Evolutionary conservation across 2,113 vertebrate species (phyloP).

Genomic region (Grallaria varia): DNA sequence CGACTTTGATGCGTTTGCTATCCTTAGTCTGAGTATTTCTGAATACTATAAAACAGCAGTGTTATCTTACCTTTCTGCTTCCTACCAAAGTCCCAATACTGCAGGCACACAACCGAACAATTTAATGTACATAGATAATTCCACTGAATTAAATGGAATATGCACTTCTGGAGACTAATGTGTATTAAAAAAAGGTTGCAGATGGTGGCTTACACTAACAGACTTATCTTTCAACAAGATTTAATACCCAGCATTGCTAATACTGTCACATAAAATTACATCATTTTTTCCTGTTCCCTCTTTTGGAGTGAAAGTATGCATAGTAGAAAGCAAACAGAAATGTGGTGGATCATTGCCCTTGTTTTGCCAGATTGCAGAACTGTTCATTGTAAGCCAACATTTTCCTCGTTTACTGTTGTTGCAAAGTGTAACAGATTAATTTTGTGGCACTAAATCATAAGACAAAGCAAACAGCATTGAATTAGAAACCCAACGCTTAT

Average conservation of each 20-base stretch:
- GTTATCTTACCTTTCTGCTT: background rate
- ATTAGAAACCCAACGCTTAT: background rate
- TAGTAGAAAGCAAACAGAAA: background rate
- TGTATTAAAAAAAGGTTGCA: background rate
- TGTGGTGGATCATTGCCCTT: background rate
- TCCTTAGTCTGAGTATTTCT: background rate
- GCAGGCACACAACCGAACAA: background rate
- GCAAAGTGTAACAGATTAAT: background rate
- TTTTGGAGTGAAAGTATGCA: background rate
- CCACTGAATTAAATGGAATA: background rate
- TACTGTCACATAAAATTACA: background rate
- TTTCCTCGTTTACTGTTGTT: slow-evolving; percentile 10
- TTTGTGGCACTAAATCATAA: background rate
- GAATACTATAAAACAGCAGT: background rate
- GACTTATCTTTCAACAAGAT: slow-evolving; percentile 30
- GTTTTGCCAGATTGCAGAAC: background rate
- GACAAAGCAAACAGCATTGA: slow-evolving; percentile 13
- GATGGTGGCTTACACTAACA: background rate
- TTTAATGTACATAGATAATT: background rate
- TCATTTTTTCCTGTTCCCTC: background rate
- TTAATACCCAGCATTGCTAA: background rate
- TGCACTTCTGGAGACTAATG: background rate
- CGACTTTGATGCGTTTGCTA: background rate
- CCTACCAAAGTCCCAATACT: background rate
- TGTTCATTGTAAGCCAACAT: background rate